Conservation (phyloP, 2,113 vertebrate genomes). For the Callithrix jacchus region DNA sequence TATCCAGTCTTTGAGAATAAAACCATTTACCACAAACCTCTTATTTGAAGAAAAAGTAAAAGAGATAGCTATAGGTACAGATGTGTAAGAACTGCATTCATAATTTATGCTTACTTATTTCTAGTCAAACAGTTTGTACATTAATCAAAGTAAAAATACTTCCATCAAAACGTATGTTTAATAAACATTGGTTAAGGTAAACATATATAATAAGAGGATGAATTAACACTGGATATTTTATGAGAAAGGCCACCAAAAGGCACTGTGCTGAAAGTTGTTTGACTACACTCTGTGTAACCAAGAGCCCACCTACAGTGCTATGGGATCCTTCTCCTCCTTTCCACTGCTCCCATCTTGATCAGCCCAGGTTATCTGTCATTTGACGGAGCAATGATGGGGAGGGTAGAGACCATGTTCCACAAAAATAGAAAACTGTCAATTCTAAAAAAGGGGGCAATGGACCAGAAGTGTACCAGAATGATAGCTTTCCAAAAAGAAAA, state of each 20-base stretch:
- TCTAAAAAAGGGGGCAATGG: not conserved
- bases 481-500: conserved; percentile 40
- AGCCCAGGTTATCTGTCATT: not conserved
- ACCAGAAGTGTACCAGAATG: conserved; percentile 26
- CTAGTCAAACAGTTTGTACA: not conserved
- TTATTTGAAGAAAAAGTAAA: not conserved
- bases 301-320: not conserved
- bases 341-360: not conserved
- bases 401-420: not conserved
- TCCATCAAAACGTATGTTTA: not conserved
- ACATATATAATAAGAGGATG: not conserved
- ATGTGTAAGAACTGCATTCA: not conserved
- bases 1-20: not conserved
- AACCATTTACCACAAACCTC: not conserved
- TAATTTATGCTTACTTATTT: not conserved
- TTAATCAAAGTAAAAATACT: not conserved
- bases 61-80: not conserved
- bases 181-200: not conserved
- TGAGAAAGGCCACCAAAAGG: not conserved
- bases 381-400: not conserved
- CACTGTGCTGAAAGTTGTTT: not conserved
- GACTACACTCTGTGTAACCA: not conserved
- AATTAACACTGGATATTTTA: not conserved
- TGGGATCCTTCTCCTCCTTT: not conserved
- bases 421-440: not conserved